Percentiles rank a stretch among this genome's conserved stretches.
Evolutionary conservation across 2,113 vertebrate species (phyloP).

Genomic region (Stigmatopora argus): DNA sequence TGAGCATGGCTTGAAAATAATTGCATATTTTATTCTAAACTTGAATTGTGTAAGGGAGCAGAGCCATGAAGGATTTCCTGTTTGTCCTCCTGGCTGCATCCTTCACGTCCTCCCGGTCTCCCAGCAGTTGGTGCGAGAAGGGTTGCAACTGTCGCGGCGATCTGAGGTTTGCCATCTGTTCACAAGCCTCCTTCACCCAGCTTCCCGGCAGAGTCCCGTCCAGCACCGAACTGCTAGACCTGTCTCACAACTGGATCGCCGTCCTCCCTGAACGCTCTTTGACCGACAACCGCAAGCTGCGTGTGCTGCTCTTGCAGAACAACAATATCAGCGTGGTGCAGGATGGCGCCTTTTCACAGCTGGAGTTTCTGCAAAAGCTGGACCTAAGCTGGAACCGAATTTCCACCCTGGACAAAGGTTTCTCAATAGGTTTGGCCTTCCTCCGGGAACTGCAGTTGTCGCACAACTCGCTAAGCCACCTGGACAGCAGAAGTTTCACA

Average conservation of each 20-base stretch:
- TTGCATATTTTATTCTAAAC: not conserved
- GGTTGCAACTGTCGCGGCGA: slow-evolving; percentile 64
- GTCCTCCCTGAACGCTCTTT: slow-evolving; percentile 55
- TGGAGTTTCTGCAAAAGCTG: slow-evolving; percentile 72
- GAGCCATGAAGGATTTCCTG: slow-evolving; percentile 39
- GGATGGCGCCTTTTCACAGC: slow-evolving; percentile 59
- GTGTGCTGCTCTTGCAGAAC: slow-evolving; percentile 68
- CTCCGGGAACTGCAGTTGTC: slow-evolving; percentile 68
- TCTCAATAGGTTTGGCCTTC: slow-evolving; percentile 64
- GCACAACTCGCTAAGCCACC: slow-evolving; percentile 59
- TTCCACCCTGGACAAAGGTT: slow-evolving; percentile 49
- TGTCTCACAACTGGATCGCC: slow-evolving; percentile 69
- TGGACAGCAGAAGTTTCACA: slow-evolving; percentile 59
- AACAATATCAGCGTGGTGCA: slow-evolving; percentile 65
- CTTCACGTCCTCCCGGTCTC: slow-evolving; percentile 21
- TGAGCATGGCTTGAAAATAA: not conserved
- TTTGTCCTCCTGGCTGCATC: slow-evolving; percentile 39
- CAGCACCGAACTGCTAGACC: slow-evolving; percentile 70
- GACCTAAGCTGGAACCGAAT: slow-evolving; percentile 74
- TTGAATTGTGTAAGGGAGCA: slow-evolving; percentile 6
- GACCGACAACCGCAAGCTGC: slow-evolving; percentile 57
- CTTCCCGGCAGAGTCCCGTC: slow-evolving; percentile 54
- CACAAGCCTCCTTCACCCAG: slow-evolving; percentile 41
- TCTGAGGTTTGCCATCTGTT: slow-evolving; percentile 69
- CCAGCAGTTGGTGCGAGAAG: slow-evolving; percentile 33